phyloP scores from a whole-genome alignment of 2,888 invertebrate species.

The Sipha maydis region DNA sequence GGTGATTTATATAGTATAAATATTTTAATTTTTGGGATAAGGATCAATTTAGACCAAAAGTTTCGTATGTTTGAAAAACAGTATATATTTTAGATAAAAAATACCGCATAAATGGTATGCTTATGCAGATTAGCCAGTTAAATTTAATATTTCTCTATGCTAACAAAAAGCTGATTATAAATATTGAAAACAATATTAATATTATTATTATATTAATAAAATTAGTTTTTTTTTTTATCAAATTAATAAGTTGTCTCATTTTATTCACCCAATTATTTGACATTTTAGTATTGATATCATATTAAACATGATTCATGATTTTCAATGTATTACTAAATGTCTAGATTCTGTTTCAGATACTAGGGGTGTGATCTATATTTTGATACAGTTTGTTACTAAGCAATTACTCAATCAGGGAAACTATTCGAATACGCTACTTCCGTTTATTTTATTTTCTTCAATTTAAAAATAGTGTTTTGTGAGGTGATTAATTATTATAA shows the following conservation, averaged over 20 bases:
- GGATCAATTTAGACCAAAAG: too few species aligned
- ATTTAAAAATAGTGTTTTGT: conserved; percentile 27
- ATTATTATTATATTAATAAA: too few species aligned
- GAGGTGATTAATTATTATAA: conserved; percentile 16
- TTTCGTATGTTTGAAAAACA: too few species aligned
- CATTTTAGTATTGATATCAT: background rate
- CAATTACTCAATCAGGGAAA: background rate
- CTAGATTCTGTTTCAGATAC: background rate
- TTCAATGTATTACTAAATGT: background rate
- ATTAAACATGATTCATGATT: background rate
- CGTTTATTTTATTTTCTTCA: background rate
- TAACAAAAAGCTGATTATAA: too few species aligned
- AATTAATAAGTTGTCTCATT: background rate
- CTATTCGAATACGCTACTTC: background rate
- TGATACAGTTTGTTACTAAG: too few species aligned
- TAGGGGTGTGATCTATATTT: background rate
- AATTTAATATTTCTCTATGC: too few species aligned
- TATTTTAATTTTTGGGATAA: too few species aligned
- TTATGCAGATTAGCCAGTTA: too few species aligned
- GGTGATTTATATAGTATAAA: too few species aligned
- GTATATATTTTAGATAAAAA: too few species aligned
- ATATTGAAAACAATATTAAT: too few species aligned
- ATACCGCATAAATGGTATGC: too few species aligned
- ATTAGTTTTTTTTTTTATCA: background rate
- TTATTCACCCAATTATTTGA: background rate